Evolutionary conservation across 2,888 invertebrate genomes (phyloP), one percentile per base, ranked within the genome.

Genomic region (Phortica magna): DNA sequence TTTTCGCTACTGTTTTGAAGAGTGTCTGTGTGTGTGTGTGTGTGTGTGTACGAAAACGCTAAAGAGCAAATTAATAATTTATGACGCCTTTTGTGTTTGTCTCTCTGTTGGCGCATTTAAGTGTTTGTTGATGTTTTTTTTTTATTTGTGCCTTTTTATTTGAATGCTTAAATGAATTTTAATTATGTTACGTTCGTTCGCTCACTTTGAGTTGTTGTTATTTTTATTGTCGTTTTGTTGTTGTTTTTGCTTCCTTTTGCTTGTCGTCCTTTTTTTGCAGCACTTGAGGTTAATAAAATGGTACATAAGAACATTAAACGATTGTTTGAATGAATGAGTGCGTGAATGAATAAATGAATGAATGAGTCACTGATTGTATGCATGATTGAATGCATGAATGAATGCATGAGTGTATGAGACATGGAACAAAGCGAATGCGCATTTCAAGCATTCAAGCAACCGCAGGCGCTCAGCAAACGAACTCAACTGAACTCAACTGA

Each of bases 41-140:
- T 67, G 67, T 67, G 42, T 67, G 41, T 67, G 67, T 31, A 17
- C 14, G 7, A 14, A 64, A 12, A 14, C 19, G 1, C 14, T 65
- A 65, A 65, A 31, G 65, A 65, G 65, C 65, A 65, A 65, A 41
- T 65, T 65, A 65, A 65, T 65, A 65, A 65, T 65, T 65, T 65
- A 65, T 65, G 65, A 31, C 65, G 10, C 39, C 65, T 65, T 65
- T 65, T 65, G 17, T 55, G 6, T 55, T 0, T 55, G 55, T 55
- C 1, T 55, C 55, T 7, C n/a, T 55, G 17, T 55, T 9, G 22
- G 65, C 31, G 39, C 39, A 64, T 5, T 31, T 64, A 12, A 64
- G 64, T 55, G 55, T 55, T 12, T 55, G 55, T 12, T 64, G 19
- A 14, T 31, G 39, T 65, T n/a, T n/a, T n/a, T n/a, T n/a, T 17